These are phyloP conservation scores for Craseonycteris thonglongyai DNA, from an alignment of 2,113 vertebrate species.

Conservation along the genomic window DNA sequence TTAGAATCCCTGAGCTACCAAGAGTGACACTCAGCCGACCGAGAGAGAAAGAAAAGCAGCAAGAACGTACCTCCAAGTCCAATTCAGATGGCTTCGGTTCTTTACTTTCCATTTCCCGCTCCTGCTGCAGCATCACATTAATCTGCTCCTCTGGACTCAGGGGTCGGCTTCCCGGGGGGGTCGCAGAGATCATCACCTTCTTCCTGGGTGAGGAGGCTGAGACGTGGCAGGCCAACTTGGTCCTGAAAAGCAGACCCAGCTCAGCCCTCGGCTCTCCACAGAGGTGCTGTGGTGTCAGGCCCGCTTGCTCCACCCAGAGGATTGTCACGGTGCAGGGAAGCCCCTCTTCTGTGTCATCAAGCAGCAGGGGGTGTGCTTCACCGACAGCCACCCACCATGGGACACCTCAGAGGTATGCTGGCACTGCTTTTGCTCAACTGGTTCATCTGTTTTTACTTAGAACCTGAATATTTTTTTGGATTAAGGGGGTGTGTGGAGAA, in stretches of 20 bases:
- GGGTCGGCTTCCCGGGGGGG: constrained; percentile 65
- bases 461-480: background rate
- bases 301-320: background rate
- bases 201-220: background rate
- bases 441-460: background rate
- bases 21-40: background rate
- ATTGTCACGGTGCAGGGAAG: background rate
- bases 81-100: constrained; percentile 74
- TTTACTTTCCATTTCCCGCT: constrained; percentile 72
- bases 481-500: background rate
- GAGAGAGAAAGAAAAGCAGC: background rate
- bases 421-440: background rate
- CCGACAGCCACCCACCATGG: background rate
- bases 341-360: background rate
- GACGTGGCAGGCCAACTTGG: fast-evolving
- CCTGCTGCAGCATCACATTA: constrained; percentile 80
- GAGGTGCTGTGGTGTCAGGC: background rate
- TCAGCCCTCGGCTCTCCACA: background rate
- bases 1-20: background rate
- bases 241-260: constrained; percentile 37
- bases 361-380: background rate
- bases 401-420: background rate
- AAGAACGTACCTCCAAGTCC: constrained; percentile 84
- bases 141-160: constrained; percentile 88
- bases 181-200: background rate